Evolutionary conservation across 23 tunicate species (phyloP).

Genomic region (Styela clava): DNA sequence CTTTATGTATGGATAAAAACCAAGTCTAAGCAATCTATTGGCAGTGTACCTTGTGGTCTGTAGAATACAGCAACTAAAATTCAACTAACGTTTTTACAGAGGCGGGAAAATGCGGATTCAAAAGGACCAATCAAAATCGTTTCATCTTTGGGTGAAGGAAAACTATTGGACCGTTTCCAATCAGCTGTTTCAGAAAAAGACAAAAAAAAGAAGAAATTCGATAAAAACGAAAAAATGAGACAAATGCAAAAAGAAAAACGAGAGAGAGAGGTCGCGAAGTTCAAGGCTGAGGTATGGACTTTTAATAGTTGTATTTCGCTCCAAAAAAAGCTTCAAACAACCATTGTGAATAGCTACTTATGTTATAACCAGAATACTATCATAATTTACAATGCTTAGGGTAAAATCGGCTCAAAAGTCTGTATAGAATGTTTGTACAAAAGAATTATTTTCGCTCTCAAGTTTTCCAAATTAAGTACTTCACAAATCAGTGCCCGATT

Average conservation of each 20-base stretch:
- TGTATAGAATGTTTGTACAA: no score
- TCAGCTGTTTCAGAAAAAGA: conserved; percentile 70
- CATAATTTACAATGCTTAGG: no score
- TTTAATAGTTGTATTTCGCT: no score
- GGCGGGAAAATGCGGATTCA: conserved; percentile 13
- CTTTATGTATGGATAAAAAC: neutral
- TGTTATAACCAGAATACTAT: no score
- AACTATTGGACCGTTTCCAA: conserved; percentile 65
- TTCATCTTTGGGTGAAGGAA: conserved; percentile 88
- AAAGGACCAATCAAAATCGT: conserved; percentile 58
- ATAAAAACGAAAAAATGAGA: conserved; percentile 51
- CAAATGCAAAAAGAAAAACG: conserved; percentile 64
- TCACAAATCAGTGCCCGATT: no score
- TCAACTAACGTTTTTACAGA: neutral
- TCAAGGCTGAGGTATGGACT: conserved; percentile 63
- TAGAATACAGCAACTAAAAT: neutral
- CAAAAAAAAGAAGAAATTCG: conserved; percentile 47
- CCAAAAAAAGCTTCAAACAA: no score
- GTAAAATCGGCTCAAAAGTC: no score
- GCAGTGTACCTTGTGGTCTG: neutral
- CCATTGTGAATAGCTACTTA: no score
- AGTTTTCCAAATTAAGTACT: no score
- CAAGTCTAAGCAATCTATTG: neutral
- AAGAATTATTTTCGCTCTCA: no score
- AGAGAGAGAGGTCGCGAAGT: conserved; percentile 68